Evolutionary conservation across 2,113 vertebrate genomes (phyloP), one percentile per base, ranked within the genome.

Genomic region (Chloropsis hardwickii): DNA sequence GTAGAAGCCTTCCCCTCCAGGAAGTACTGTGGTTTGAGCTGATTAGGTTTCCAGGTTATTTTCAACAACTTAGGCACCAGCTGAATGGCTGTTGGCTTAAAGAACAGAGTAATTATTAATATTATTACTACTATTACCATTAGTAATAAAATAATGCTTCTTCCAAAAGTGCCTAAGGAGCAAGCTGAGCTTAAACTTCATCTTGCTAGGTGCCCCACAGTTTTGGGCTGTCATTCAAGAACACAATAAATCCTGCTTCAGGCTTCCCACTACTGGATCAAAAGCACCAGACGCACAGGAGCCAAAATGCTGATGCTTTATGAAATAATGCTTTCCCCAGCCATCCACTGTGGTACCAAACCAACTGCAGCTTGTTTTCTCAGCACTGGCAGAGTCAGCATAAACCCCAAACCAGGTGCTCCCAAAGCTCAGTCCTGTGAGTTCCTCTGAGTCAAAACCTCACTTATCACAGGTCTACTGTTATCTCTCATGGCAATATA

Each of bases 161-260:
- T 92, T 96, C 64, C 95, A 93, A 66, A 93, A 95, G 22, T 0
- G 72, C 96, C 94, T 86, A 23, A 94, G 94, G 96, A 86, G 35
- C 42, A 88, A 92, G 31, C 60, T 83, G 86, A 81, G 37, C 92
- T 93, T 88, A 73, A 81, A 56, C 22, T 95, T 81, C 51, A 40
- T 71, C 77, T 91, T 90, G 47, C 62, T 73, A 73, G 60, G 60
- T 94, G 64, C 88, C 87, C 71, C 62, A 47, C 71, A 93, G 3
- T 71, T 70, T 86, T 83, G 76, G 90, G 92, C 82, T 81, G 42
- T 73, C 25, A 48, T 90, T 92, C 92, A 95, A 90, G 54, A 90
- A 15, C 29, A 77, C 35, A 31, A 17, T 61, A 97, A 88, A 83
- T 73, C 56, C 82, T 88, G 82, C 94, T 96, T 92, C 91, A 86